Evolutionary conservation across 2,113 vertebrate species (phyloP).

Genomic region (Balaeniceps rex): DNA sequence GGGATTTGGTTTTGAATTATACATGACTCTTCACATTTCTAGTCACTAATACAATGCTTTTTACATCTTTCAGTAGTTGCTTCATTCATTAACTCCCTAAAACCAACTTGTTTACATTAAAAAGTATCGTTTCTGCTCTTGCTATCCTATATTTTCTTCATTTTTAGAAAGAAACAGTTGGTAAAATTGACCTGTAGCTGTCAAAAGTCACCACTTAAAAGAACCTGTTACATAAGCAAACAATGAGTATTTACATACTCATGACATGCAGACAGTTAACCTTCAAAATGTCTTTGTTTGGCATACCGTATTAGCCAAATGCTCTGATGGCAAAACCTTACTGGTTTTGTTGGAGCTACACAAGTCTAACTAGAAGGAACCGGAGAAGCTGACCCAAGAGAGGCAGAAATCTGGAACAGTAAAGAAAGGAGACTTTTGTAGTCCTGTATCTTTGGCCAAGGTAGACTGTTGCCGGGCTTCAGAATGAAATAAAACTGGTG

Average conservation of each 20-base stretch:
- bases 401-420: background rate
- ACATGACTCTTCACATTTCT: background rate
- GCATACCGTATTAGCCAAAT: background rate
- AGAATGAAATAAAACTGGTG: background rate
- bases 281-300: background rate
- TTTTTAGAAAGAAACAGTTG: background rate
- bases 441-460: background rate
- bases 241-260: background rate
- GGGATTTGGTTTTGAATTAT: conserved; percentile 16
- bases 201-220: background rate
- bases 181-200: background rate
- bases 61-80: background rate
- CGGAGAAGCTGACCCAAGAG: background rate
- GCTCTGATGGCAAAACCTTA: background rate
- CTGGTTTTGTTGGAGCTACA: background rate
- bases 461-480: background rate
- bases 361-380: background rate
- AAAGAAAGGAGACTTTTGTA: background rate
- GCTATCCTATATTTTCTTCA: background rate
- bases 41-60: background rate
- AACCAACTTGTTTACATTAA: background rate
- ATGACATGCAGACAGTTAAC: background rate
- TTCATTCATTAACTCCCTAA: background rate
- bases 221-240: background rate
- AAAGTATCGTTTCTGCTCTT: background rate